These are phyloP conservation scores for Panurus biarmicus DNA, from an alignment of 2,113 vertebrate species.

Conservation along the genomic window DNA sequence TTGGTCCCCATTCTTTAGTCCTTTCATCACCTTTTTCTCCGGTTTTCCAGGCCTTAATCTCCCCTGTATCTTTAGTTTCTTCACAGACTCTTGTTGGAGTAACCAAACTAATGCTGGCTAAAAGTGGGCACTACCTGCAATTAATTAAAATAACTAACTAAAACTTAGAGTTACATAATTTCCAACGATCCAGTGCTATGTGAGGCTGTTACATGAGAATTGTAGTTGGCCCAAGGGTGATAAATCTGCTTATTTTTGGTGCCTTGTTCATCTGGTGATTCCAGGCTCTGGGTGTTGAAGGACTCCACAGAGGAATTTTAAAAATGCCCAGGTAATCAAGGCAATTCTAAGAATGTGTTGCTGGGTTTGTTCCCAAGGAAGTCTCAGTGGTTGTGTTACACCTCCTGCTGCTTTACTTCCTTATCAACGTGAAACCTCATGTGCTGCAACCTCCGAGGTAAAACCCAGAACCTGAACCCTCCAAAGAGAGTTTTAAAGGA, in stretches of 20 bases:
- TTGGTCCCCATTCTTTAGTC: not conserved
- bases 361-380: not conserved
- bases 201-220: not conserved
- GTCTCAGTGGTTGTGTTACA: not conserved
- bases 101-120: not conserved
- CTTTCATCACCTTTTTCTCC: not conserved
- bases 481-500: not conserved
- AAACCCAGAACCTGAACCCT: not conserved
- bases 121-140: not conserved
- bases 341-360: not conserved
- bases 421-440: not conserved
- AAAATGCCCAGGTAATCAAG: not conserved
- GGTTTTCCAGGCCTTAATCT: not conserved
- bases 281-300: not conserved
- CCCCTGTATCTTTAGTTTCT: not conserved
- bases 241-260: not conserved
- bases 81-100: not conserved
- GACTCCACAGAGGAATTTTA: not conserved
- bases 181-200: fast-evolving
- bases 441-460: not conserved
- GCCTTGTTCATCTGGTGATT: not conserved
- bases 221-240: not conserved
- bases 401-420: not conserved
- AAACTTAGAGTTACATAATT: not conserved
- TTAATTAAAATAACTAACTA: not conserved